Conservation (phyloP, 2,113 vertebrate genomes). For the Orientallactaga bullata region DNA sequence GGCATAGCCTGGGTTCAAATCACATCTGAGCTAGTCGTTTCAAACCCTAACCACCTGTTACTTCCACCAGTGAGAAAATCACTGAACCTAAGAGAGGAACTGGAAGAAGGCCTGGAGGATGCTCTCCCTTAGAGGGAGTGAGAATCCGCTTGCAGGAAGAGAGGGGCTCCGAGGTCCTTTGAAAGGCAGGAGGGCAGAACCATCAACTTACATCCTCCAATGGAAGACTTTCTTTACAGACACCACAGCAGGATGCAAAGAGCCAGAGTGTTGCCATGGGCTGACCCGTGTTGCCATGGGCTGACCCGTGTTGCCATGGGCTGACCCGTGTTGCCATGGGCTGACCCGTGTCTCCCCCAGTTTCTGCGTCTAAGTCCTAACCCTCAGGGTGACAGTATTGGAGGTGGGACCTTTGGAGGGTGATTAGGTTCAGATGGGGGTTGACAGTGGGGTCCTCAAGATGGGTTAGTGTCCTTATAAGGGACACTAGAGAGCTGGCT, state of each 20-base stretch:
- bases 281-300: no score
- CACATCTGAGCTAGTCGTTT: not conserved
- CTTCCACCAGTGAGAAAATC: not conserved
- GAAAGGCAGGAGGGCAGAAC: not conserved
- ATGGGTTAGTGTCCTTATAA: not conserved
- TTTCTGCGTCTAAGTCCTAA: not conserved
- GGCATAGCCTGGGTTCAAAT: not conserved
- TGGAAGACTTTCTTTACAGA: not conserved
- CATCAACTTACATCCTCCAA: not conserved
- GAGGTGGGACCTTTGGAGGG: not conserved
- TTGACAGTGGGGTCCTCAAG: not conserved
- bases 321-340: no score
- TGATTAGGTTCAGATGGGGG: not conserved
- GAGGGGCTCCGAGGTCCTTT: accelerated
- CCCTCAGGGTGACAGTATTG: not conserved
- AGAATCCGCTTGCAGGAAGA: not conserved
- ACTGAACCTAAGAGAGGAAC: not conserved
- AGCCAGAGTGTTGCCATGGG: no score
- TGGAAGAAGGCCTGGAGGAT: not conserved
- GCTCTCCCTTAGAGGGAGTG: not conserved
- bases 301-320: no score
- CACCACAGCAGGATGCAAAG: not conserved
- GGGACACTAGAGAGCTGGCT: not conserved
- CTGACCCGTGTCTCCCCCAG: no score
- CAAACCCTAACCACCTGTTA: not conserved